Evolutionary conservation across 1,140 invertebrate genomes (phyloP).

Genomic region (Conus ventricosus): DNA sequence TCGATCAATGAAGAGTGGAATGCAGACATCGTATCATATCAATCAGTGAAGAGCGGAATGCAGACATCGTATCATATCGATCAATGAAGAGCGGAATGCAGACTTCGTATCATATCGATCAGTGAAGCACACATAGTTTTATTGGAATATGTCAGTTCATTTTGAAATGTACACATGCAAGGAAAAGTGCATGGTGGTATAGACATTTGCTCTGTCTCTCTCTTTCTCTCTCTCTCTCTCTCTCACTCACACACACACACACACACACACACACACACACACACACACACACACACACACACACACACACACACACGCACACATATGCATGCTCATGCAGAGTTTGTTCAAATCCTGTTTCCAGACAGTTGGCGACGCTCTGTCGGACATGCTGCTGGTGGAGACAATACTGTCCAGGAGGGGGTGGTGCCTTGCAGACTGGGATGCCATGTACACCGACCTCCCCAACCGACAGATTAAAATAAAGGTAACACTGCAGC

Average conservation of each 20-base stretch:
- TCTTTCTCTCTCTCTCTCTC: not conserved
- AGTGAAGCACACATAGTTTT: too few relatives aligned
- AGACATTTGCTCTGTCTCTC: not conserved
- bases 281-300: not conserved
- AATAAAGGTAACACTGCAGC: conserved; percentile 82
- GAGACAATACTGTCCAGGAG: conserved; percentile 90
- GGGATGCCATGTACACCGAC: conserved; percentile 88
- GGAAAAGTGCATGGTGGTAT: not conserved
- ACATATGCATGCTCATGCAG: not conserved
- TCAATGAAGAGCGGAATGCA: too few relatives aligned
- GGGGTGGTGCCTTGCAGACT: conserved; percentile 86
- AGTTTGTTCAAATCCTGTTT: conserved; percentile 2
- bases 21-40: too few relatives aligned
- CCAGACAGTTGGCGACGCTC: conserved; percentile 95
- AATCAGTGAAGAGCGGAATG: too few relatives aligned
- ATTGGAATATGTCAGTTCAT: too few relatives aligned
- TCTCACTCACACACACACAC: not conserved
- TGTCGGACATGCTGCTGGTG: conserved; percentile 95
- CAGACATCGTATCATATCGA: too few relatives aligned
- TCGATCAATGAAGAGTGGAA: too few relatives aligned
- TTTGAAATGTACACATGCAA: not conserved
- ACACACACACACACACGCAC: not conserved
- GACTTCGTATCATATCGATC: too few relatives aligned
- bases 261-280: too few relatives aligned
- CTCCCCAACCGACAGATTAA: conserved; percentile 92